A percentile compares a stretch with the other conserved stretches of the same genome.
Conservation (phyloP, 1,140 invertebrate genomes). For the Zaprionus taronus region DNA sequence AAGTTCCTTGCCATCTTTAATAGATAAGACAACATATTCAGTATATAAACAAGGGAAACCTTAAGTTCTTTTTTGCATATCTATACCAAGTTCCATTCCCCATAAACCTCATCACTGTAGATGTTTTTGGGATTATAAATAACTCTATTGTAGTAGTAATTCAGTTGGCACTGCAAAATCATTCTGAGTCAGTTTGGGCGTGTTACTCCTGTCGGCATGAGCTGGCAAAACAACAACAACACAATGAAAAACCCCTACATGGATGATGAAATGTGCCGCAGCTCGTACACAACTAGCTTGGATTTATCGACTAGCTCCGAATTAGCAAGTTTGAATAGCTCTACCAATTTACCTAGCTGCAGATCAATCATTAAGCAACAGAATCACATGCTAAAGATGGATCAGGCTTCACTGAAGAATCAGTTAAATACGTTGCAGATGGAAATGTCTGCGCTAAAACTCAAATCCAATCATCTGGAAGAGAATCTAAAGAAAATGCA, state of each 20-base stretch:
- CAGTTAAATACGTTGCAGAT: slow-evolving; percentile 39
- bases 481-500: not conserved
- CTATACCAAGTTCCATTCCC: too few relatives aligned
- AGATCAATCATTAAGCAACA: not conserved
- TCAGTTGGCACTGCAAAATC: not conserved
- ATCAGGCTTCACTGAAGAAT: slow-evolving; percentile 11
- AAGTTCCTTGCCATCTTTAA: too few relatives aligned
- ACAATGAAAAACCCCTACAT: not conserved
- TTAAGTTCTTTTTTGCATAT: too few relatives aligned
- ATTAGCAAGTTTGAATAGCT: not conserved
- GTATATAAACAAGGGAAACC: too few relatives aligned
- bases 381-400: slow-evolving; percentile 2
- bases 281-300: not conserved
- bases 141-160: too few relatives aligned
- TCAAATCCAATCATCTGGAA: slow-evolving; percentile 37
- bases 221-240: not conserved
- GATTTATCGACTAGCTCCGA: not conserved
- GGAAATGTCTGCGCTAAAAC: slow-evolving; percentile 33
- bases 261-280: not conserved
- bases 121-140: too few relatives aligned
- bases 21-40: too few relatives aligned
- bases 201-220: not conserved
- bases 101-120: too few relatives aligned
- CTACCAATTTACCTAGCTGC: not conserved
- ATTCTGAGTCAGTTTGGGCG: not conserved